phyloP scores from a whole-genome alignment of 2,888 invertebrate species.

The Oligia latruncula region DNA sequence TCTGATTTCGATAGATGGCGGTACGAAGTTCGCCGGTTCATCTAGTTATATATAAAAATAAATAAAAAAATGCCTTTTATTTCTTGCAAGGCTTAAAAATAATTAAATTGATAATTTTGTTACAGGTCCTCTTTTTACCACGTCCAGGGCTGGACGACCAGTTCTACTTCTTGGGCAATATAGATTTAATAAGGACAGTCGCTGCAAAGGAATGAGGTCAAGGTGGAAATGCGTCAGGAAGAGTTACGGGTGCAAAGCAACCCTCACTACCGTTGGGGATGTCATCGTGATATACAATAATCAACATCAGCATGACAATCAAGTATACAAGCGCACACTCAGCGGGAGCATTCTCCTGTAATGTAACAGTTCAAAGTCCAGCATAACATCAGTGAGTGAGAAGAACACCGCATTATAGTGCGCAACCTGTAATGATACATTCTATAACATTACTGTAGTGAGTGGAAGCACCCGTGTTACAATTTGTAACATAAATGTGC shows the following conservation, averaged over 20 bases:
- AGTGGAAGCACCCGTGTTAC: neutral
- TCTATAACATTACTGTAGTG: neutral
- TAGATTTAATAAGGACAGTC: constrained; percentile 72
- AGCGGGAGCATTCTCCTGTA: neutral
- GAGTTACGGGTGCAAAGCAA: constrained; percentile 72
- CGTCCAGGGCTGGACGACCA: constrained; percentile 68
- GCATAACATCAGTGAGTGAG: no score
- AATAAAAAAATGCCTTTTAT: neutral
- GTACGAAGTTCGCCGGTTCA: no score
- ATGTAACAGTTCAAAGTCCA: neutral
- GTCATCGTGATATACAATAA: constrained; percentile 63
- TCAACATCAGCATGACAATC: constrained; percentile 10
- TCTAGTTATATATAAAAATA: no score
- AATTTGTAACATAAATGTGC: neutral
- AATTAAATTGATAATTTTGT: neutral
- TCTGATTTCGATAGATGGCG: no score
- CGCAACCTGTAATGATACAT: neutral
- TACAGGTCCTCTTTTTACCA: constrained; percentile 34
- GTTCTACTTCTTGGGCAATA: constrained; percentile 73
- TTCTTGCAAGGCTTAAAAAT: neutral
- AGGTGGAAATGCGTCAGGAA: constrained; percentile 76
- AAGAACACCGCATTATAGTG: neutral
- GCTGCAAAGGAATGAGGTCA: constrained; percentile 66
- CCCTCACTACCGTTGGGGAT: constrained; percentile 70
- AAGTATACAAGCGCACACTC: neutral